Conservation (phyloP, 2,888 invertebrate genomes). For the Elysia crispata region DNA sequence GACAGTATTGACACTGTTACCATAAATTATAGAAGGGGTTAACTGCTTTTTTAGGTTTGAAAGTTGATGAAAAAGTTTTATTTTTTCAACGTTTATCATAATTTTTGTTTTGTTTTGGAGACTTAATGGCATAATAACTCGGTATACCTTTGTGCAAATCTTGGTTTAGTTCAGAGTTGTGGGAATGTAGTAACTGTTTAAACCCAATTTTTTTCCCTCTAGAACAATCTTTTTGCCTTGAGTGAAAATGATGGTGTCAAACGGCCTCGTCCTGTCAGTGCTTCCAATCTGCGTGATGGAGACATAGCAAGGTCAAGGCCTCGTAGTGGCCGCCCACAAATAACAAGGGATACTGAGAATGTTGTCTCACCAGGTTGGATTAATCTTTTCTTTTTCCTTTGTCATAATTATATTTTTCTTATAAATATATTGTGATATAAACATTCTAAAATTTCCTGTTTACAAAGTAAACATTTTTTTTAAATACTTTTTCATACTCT, state of each 20-base stretch:
- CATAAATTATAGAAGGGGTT: too few species aligned
- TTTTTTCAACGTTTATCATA: too few species aligned
- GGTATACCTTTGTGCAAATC: too few species aligned
- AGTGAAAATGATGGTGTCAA: slow-evolving; percentile 58
- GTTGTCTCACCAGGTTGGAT: too few species aligned
- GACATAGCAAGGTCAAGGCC: slow-evolving; percentile 59
- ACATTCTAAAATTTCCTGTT: not conserved
- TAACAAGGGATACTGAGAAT: too few species aligned
- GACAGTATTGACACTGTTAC: too few species aligned
- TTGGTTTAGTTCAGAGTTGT: too few species aligned
- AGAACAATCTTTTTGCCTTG: slow-evolving; percentile 66
- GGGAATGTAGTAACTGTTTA: too few species aligned
- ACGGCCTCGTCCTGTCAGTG: slow-evolving; percentile 63
- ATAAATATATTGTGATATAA: not conserved
- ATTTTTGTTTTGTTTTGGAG: too few species aligned
- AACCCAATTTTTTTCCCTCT: not conserved
- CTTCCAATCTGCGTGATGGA: slow-evolving; percentile 55
- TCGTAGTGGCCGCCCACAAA: slow-evolving; percentile 57
- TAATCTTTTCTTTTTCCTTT: not conserved
- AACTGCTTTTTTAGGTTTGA: too few species aligned
- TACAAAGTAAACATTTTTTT: not conserved
- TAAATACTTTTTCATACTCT: not conserved
- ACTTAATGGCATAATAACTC: too few species aligned
- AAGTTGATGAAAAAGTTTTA: too few species aligned
- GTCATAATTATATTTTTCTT: not conserved